phyloP scores from a whole-genome alignment of 2,888 invertebrate genomes.

The Pristionchus arcanus region DNA sequence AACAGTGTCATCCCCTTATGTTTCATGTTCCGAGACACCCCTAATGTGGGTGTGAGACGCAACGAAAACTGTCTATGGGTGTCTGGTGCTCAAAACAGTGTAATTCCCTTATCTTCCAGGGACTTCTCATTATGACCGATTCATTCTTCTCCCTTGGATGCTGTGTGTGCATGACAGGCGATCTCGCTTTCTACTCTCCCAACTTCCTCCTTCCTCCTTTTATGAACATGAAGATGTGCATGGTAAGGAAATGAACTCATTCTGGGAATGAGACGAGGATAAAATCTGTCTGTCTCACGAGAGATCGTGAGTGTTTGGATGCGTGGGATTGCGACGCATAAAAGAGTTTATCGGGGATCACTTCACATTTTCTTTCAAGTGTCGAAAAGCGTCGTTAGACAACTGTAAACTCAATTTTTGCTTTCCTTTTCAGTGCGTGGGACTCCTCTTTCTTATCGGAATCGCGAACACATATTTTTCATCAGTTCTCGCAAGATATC shows the following conservation, averaged over 20 bases:
- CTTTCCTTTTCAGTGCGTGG: background rate
- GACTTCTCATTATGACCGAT: background rate
- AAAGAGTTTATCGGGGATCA: background rate
- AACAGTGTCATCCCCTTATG: too few relatives aligned
- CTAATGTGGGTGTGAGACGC: background rate
- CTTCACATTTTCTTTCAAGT: background rate
- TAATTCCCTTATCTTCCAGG: background rate
- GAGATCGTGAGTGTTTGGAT: background rate
- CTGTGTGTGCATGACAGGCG: conserved; percentile 24
- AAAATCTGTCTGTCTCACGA: background rate
- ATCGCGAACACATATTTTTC: conserved; percentile 29
- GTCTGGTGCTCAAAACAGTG: background rate
- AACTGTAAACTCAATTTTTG: too few relatives aligned
- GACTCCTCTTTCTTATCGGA: conserved; percentile 19
- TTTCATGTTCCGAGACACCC: background rate
- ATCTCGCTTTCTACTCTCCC: conserved; percentile 29
- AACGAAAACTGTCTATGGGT: background rate
- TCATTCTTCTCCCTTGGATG: conserved; percentile 24
- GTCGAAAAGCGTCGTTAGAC: too few relatives aligned
- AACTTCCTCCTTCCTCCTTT: conserved; percentile 27
- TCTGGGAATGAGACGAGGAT: background rate
- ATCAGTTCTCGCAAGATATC: conserved; percentile 3
- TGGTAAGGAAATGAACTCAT: background rate
- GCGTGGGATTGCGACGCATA: background rate
- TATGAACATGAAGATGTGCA: conserved; percentile 17